A percentile compares a stretch with the other conserved stretches of the same genome.
Evolutionary conservation across 1,140 invertebrate species (phyloP).

Genomic region (Dendrolimus punctatus): DNA sequence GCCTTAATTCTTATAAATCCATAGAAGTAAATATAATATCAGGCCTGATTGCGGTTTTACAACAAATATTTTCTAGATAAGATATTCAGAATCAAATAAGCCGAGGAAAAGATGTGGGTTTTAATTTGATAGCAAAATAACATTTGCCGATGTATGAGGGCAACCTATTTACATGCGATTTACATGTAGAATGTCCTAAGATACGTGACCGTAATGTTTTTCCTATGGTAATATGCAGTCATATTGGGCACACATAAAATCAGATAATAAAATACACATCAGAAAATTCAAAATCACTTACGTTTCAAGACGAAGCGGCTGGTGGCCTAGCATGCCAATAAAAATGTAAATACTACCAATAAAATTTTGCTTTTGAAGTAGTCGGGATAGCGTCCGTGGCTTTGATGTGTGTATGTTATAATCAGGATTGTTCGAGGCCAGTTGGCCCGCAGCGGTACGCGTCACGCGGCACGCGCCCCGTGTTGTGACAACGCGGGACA

Average conservation of each 20-base stretch:
- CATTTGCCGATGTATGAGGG: neutral
- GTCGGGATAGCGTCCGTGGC: conserved; percentile 34
- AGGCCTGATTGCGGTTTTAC: too few relatives aligned
- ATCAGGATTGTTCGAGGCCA: conserved; percentile 40
- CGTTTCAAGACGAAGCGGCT: conserved; percentile 55
- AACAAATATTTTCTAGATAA: too few relatives aligned
- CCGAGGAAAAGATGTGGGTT: too few relatives aligned
- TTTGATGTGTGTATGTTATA: conserved; percentile 58
- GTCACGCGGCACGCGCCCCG: conserved; percentile 7
- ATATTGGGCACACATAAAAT: conserved; percentile 62
- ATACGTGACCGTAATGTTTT: conserved; percentile 40
- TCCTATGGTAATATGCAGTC: conserved; percentile 50
- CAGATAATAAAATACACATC: conserved; percentile 70
- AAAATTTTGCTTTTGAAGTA: conserved; percentile 69
- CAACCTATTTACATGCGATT: conserved; percentile 18
- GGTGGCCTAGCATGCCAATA: conserved; percentile 66
- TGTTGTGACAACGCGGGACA: conserved; percentile 14
- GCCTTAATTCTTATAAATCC: too few relatives aligned
- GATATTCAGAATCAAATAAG: too few relatives aligned
- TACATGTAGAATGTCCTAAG: conserved; percentile 17
- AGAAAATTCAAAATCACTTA: conserved; percentile 72
- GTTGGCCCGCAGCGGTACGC: conserved; percentile 7
- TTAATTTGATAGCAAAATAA: neutral
- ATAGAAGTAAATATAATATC: too few relatives aligned
- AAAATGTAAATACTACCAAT: conserved; percentile 68